phyloP scores from a whole-genome alignment of 2,797 vertebrate genomes.

The Strix occidentalis region DNA sequence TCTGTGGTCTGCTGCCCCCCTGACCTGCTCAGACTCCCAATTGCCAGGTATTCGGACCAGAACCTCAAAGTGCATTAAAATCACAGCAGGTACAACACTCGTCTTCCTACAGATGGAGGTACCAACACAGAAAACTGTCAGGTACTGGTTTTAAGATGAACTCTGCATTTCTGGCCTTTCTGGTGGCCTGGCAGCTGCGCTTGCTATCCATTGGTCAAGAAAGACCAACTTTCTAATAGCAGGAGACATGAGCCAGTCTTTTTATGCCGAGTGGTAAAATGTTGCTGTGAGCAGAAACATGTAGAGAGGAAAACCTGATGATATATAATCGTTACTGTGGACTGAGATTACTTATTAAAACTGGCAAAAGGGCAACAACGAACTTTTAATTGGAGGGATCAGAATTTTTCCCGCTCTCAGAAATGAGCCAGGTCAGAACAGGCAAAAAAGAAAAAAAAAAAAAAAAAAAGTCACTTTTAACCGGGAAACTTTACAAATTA shows the following conservation, averaged over 20 bases:
- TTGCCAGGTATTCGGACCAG: not conserved
- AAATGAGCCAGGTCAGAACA: not conserved
- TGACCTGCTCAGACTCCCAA: not conserved
- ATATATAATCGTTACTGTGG: not conserved
- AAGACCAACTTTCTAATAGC: not conserved
- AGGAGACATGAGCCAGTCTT: not conserved
- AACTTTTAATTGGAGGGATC: conserved; percentile 14
- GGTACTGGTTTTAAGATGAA: not conserved
- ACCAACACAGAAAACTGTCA: not conserved
- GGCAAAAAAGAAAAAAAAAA: not conserved
- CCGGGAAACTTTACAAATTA: not conserved
- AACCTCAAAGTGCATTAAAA: not conserved
- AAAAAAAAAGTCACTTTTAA: not conserved
- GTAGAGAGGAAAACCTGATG: not conserved
- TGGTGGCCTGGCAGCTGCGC: not conserved
- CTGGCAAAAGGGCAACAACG: not conserved
- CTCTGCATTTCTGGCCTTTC: not conserved
- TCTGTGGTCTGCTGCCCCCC: not conserved
- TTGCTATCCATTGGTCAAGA: not conserved
- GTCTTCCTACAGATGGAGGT: not conserved
- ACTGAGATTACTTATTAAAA: conserved; percentile 23
- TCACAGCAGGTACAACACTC: not conserved
- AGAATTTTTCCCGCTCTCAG: not conserved
- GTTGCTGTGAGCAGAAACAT: not conserved
- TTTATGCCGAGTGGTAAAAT: not conserved